Base-by-base conservation (phyloP, 2,888 invertebrate species). In the Euzophera pinguis region DNA sequence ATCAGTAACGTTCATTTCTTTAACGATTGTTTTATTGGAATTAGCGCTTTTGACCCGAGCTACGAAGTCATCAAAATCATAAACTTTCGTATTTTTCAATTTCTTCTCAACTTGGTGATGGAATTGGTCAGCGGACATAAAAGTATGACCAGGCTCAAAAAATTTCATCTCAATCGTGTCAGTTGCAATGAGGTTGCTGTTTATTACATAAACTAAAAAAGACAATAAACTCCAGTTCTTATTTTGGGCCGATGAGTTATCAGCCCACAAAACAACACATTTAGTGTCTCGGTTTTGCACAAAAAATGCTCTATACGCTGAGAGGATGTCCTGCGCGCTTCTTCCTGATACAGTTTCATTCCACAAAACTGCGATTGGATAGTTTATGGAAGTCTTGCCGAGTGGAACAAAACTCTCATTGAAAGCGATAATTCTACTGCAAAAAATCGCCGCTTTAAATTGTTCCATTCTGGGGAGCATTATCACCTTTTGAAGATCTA, bases 391-490 rank as follows among this genome's bases (percentile, higher is more conserved):
- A 5, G 32, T 8, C 9, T 49, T 51, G 2, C 61, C 56, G 9
- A 61, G 29, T 14, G 59, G 57, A 9, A 60, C 58, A 34, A 59
- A 59, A 50, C 56, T 58, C 55, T 61, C 58, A 41, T 63, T 60
- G 39, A 56, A 63, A 6, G 53, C 54, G 39, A 61, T 55, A 9
- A 52, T 22, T 14, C 42, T 27, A 12, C 47, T 47, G 35, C 52
- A 52, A 47, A 54, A 52, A 12, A 54, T 52, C 12, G 52, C 52
- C 10, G 9, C 17, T 52, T 54, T 54, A 34, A 17, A 54, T 17
- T 17, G 39, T 8, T 48, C 54, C 9, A 54, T 45, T 29, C 54
- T 47, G 8, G 54, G 52, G n/a, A 54, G 41, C 48, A 54, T 54
- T 12, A 54, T 43, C 5, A 54, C 54, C 43, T 54, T 54, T 32